A percentile compares a stretch with the other conserved stretches of the same genome.
Evolutionary conservation across 1,140 invertebrate genomes (phyloP).

Genomic region (Lethrus apterus): DNA sequence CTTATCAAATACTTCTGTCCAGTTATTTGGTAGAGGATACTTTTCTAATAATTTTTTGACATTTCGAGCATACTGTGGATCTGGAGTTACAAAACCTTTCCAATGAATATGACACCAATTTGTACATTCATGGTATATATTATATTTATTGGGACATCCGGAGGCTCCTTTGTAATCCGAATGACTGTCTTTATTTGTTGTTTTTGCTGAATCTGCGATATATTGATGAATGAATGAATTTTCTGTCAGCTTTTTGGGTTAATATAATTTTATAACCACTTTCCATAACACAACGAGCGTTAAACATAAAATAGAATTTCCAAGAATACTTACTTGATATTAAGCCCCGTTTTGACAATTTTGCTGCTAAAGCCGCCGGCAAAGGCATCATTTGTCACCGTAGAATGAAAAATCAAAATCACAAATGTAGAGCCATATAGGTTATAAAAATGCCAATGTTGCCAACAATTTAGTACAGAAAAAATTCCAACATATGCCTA

Average conservation of each 20-base stretch:
- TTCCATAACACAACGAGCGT: too few species aligned
- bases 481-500: too few species aligned
- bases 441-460: too few species aligned
- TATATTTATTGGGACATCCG: conserved; percentile 94
- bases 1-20: conserved; percentile 91
- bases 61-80: conserved; percentile 64
- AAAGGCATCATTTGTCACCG: too few species aligned
- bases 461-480: too few species aligned
- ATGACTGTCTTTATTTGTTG: conserved; percentile 35
- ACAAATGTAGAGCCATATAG: too few species aligned
- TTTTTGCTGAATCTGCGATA: conserved; percentile 28
- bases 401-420: too few species aligned
- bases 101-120: conserved; percentile 84
- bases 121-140: conserved; percentile 89
- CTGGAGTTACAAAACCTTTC: conserved; percentile 67
- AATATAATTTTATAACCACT: too few species aligned
- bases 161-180: conserved; percentile 55
- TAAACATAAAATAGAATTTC: conserved; percentile 35
- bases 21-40: conserved; percentile 87
- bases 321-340: conserved; percentile 41
- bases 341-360: conserved; percentile 79
- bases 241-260: too few species aligned
- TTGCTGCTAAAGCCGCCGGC: conserved; percentile 75
- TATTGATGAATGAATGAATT: too few species aligned
- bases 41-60: conserved; percentile 72